Evolutionary conservation across 1,140 invertebrate genomes (phyloP), one percentile per base, ranked within the genome.

Genomic region (Galendromus occidentalis): DNA sequence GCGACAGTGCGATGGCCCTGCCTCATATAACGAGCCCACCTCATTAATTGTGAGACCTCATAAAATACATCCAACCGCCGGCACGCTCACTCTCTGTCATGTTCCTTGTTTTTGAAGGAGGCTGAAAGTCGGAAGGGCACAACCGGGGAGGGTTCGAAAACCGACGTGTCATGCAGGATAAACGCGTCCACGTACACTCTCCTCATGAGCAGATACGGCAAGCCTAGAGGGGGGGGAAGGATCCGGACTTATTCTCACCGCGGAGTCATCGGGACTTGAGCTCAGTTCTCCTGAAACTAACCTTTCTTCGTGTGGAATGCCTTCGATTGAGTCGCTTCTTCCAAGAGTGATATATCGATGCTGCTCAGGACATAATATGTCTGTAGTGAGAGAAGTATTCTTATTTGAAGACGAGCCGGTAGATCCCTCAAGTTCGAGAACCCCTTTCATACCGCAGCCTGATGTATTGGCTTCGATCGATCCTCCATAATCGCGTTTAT

Each of bases 151-250:
- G 69, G 66, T 67, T 68, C 67, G 67, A 59, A 67, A 65, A 29
- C 42, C 67, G 71, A 70, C 0, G 74, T 71, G 41, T 77, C 76
- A 64, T 78, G 77, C 0, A 78, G 68, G 12, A 74, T 70, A 28
- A 77, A 73, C 0, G 70, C 68, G 29, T 78, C 75, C 17, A 68
- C 71, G 68, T 74, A 77, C 7, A 71, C 71, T 7, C 70, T 66
- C 39, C 75, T 72, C 70, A 74, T 71, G 18, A 76, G 67, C 59
- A 78, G 66, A 65, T 74, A 76, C 7, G 71, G 70, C 28, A 78
- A 67, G 67, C 75, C 76, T 77, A 65, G 1, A n/a, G 25, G 22
- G 25, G 7, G 2, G 65, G 30, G 25, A 42, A 66, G 64, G 17
- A 20, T 42, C 66, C 14, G 28, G 9, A 39, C 4, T 9, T 39